These are phyloP conservation scores for Chamaetylas fuelleborni DNA, from an alignment of 2,113 vertebrate genomes.

Conservation along the genomic window DNA sequence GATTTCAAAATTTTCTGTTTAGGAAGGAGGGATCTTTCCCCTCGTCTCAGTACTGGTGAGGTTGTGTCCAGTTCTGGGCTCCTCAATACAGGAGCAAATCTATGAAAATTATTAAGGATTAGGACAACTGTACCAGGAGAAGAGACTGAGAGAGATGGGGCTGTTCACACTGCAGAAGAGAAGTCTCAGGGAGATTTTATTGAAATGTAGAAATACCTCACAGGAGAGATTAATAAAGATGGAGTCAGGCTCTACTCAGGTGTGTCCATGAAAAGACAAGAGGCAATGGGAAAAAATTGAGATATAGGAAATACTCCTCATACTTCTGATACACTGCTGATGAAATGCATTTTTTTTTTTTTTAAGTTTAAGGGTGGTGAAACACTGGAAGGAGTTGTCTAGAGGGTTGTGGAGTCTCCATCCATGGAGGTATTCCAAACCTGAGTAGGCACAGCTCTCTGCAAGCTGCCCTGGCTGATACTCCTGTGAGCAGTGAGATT, in stretches of 20 bases:
- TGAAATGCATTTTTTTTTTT: not conserved
- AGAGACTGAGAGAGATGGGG: not conserved
- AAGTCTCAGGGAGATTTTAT: not conserved
- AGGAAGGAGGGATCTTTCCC: not conserved
- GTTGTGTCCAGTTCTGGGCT: not conserved
- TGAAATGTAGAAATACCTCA: not conserved
- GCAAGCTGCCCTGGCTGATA: too few species aligned
- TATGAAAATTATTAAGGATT: not conserved
- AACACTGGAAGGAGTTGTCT: not conserved
- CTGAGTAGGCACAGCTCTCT: too few species aligned
- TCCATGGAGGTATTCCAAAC: not conserved
- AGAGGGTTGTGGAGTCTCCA: not conserved
- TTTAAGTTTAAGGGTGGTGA: not conserved
- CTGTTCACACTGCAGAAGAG: not conserved
- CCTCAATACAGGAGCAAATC: rapidly evolving
- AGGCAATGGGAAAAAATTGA: not conserved
- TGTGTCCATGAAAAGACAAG: not conserved
- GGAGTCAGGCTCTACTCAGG: not conserved
- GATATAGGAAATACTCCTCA: not conserved
- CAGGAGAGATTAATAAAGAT: not conserved
- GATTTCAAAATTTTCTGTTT: not conserved
- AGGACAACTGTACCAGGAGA: not conserved
- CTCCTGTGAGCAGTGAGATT: not conserved
- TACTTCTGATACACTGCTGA: not conserved
- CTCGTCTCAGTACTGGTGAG: not conserved